A percentile compares a stretch with the other conserved stretches of the same genome.
Conservation (phyloP, 2,888 invertebrate species). For the Amblyjoppa proteus region DNA sequence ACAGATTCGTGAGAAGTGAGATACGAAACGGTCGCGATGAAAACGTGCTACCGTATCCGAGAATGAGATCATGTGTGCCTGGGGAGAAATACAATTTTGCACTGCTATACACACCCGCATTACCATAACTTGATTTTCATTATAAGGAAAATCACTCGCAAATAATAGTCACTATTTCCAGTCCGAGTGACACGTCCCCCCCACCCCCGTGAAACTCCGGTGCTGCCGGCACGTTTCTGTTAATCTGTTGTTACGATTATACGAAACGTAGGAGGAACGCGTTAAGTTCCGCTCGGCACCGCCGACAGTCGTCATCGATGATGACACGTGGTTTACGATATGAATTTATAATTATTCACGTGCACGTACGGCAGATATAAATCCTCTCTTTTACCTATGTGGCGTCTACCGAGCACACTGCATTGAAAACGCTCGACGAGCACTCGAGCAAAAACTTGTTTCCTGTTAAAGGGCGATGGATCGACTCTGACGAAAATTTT, state of each 20-base stretch:
- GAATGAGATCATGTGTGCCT: slow-evolving; percentile 10
- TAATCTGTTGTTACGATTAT: neutral
- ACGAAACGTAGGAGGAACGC: neutral
- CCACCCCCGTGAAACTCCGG: neutral
- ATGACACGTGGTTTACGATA: neutral
- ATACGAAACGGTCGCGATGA: neutral
- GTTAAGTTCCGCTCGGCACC: neutral
- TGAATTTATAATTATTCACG: slow-evolving; percentile 35
- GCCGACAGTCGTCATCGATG: slow-evolving; percentile 19
- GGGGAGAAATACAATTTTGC: neutral
- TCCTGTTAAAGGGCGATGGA: slow-evolving; percentile 33
- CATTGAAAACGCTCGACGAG: slow-evolving; percentile 11
- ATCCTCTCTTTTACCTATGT: neutral
- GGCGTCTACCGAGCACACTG: slow-evolving; percentile 4
- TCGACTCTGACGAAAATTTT: neutral
- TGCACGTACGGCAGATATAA: slow-evolving; percentile 6
- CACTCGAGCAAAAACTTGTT: neutral
- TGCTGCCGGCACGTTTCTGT: neutral
- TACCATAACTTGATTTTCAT: slow-evolving; percentile 53
- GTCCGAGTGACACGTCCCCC: neutral
- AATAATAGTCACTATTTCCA: slow-evolving; percentile 16
- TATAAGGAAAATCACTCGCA: slow-evolving; percentile 37
- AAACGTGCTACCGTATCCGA: neutral
- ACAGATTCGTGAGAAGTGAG: neutral
- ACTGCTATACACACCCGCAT: slow-evolving; percentile 30